Percentiles rank a stretch among this genome's conserved stretches.
Conservation (phyloP, 2,888 invertebrate genomes). For the Tetropium fuscum region DNA sequence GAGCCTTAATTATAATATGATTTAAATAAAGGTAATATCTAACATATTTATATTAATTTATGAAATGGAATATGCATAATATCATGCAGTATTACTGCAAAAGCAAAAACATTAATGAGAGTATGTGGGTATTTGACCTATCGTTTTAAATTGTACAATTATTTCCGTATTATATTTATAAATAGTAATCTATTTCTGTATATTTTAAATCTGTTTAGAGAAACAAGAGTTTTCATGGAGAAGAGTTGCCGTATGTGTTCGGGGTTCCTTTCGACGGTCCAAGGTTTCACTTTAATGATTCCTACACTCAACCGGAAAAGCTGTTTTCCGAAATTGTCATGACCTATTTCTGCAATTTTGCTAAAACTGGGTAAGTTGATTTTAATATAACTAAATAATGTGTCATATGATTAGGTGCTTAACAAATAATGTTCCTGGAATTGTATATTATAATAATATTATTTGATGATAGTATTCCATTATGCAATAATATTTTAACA, state of each 20-base stretch:
- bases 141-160: constrained; percentile 19
- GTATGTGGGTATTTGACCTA: constrained; percentile 27
- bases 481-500: no score
- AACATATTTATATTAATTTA: no score
- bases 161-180: constrained; percentile 40
- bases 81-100: no score
- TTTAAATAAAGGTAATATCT: no score
- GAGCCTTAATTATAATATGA: no score
- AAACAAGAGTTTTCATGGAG: constrained; percentile 83
- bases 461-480: no score
- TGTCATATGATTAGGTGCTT: no score
- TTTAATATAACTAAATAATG: no score
- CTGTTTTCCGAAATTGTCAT: constrained; percentile 88
- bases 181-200: constrained; percentile 48
- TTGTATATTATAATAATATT: no score
- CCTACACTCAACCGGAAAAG: constrained; percentile 82
- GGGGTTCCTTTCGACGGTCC: constrained; percentile 81
- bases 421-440: no score
- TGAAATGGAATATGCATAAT: no score
- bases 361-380: constrained; percentile 88
- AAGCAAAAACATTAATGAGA: no score
- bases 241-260: constrained; percentile 89
- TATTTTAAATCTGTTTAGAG: constrained; percentile 66
- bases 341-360: constrained; percentile 92
- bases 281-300: constrained; percentile 77